Evolutionary conservation across 2,797 vertebrate species (phyloP), one percentile per base, ranked within the genome.

Genomic region (Darevskia nairensis): DNA sequence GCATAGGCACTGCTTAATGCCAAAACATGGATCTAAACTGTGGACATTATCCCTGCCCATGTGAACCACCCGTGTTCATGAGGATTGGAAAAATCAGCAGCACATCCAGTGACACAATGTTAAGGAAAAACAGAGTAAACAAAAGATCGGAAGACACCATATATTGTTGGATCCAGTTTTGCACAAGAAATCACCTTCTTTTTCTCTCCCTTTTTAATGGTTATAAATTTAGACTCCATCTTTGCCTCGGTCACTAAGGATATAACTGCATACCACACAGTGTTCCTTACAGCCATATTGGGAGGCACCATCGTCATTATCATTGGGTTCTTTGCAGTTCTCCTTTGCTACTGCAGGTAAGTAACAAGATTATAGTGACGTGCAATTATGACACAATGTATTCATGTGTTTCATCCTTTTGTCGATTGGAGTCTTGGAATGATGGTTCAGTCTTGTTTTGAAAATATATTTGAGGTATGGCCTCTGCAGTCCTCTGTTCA

Each of bases 301-400:
- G 98, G 98, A 96, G 98, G 97, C 92, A 96, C 96, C 5, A 85
- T 98, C 19, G 50, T 97, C 86, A 92, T 97, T 75, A 92, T 98
- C 90, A 69, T 97, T 91, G 97, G 97, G 79, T 97, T 98, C 89
- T 97, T 98, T 94, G 93, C 95, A 84, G 95, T 97, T 72, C 96
- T 99, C 83, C 95, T 97, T 89, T 97, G 97, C 94, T 97, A 97
- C 75, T 97, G 97, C 96, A 97, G 97, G 97, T 97, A 95, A 96
- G 96, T 68, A 66, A 86, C 92, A 84, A 39, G 46, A 46, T 25
- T 27, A 13, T 15, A 15, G 21, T 55, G 17, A 75, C 41, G 4
- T 44, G 25, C 8, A n/a, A 6, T 75, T 89, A 11, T 66, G 25
- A 59, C 41, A 61, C 27, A 66, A 32, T 17, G 55, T 6, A 41